Percentiles rank a stretch among this genome's conserved stretches.
These are phyloP conservation scores for Anser cygnoides DNA, from an alignment of 2,113 vertebrate species.

Conservation along the genomic window DNA sequence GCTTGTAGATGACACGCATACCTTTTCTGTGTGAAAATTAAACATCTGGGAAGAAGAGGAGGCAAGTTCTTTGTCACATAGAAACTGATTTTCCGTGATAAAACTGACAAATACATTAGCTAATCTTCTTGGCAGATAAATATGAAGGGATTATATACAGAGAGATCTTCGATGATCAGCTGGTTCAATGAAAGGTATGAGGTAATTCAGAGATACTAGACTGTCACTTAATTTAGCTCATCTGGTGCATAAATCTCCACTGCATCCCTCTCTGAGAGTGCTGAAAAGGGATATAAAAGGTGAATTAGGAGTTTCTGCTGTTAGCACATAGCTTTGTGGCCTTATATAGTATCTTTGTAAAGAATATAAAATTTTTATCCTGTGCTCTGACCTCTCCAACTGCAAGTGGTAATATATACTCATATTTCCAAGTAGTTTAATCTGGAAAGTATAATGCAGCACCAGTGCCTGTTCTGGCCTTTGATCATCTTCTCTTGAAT, in stretches of 20 bases:
- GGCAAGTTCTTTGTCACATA: not conserved
- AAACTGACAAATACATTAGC: not conserved
- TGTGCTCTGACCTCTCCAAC: not conserved
- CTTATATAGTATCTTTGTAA: not conserved
- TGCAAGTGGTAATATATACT: not conserved
- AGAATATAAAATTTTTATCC: not conserved
- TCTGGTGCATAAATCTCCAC: not conserved
- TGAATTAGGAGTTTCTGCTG: not conserved
- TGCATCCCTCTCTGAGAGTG: not conserved
- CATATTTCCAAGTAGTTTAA: not conserved
- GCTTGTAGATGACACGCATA: not conserved
- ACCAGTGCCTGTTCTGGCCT: not conserved
- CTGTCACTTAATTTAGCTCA: not conserved
- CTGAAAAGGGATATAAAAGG: not conserved
- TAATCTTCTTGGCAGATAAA: not conserved
- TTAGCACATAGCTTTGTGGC: not conserved
- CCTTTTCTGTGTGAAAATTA: not conserved
- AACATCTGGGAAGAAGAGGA: not conserved
- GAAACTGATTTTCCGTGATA: not conserved
- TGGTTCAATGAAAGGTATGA: not conserved
- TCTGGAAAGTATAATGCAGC: not conserved
- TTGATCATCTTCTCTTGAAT: not conserved
- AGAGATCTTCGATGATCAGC: not conserved
- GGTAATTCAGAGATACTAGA: not conserved
- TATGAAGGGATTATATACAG: not conserved